Base-by-base conservation (phyloP, 2,113 vertebrate species). In the Coturnix japonica region DNA sequence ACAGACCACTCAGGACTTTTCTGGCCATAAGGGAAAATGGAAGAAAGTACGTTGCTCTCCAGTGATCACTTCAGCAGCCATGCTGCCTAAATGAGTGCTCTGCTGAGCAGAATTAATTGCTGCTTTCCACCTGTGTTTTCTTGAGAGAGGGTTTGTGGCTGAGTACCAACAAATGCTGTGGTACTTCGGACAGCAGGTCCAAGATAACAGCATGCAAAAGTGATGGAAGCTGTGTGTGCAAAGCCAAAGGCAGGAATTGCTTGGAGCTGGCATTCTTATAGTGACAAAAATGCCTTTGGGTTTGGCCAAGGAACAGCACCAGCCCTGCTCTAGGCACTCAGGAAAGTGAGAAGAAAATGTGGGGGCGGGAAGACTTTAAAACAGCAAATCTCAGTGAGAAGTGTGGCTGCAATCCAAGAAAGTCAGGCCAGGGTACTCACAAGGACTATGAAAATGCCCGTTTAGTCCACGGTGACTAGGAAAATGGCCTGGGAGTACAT, bases 51-150 rank as follows among this genome's bases (percentile, higher is more conserved):
- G 17, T 14, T 70, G 8, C 16, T 82, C n/a, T 75, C 57, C 3
- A 6, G 37, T 66, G 63, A 46, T 66, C 33, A 44, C 70, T 51
- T 20, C 67, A 73, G 59, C 23, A 93, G 12, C 76, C 35, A n/a
- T 35, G 26, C 35, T 94, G 60, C 51, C 60, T 74, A 54, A 87
- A 56, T 26, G 39, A 91, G 74, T 66, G 37, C 51, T 92, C 51
- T 2, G 2, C 64, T 84, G 65, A 87, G 78, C 81, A 87, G 91
- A 76, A 91, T 82, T 84, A 79, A 85, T 92, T 77, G 71, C 75
- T 89, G 60, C 51, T 92, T 90, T 85, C 75, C 64, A 87, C 81
- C 89, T 93, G 88, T 75, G 25, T 73, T 90, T 91, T 91, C 71
- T 47, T 78, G 71, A 90, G 64, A 79, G 59, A 74, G 46, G 17